Conservation (phyloP, 2,797 vertebrate genomes). For the Falco rusticolus region DNA sequence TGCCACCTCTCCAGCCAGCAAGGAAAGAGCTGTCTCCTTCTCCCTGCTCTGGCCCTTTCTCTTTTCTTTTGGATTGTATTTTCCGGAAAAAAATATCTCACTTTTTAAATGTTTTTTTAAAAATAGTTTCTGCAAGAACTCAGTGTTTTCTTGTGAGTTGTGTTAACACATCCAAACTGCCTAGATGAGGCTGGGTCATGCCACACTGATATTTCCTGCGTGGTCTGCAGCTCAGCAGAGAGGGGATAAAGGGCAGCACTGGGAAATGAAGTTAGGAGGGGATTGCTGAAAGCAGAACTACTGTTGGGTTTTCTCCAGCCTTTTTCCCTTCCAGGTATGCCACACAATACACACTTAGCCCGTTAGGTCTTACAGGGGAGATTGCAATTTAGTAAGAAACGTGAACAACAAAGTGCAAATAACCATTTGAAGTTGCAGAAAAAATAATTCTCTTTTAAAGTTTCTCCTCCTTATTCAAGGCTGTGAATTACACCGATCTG, state of each 20-base stretch:
- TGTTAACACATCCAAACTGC: neutral
- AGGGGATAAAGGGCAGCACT: neutral
- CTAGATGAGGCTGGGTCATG: neutral
- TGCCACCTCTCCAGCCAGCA: neutral
- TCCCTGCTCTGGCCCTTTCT: neutral
- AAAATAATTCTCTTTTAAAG: neutral
- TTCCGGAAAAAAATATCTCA: neutral
- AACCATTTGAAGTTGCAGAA: neutral
- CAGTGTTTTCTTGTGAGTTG: neutral
- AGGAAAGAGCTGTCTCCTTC: neutral
- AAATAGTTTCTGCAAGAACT: neutral
- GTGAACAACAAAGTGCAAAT: neutral
- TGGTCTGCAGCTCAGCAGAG: neutral
- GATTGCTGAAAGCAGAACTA: neutral
- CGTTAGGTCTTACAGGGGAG: neutral
- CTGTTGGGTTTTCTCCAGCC: neutral
- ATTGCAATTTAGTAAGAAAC: neutral
- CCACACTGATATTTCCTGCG: neutral
- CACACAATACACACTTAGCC: neutral
- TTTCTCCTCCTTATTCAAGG: neutral
- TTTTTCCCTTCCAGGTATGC: neutral
- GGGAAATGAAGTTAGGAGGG: neutral
- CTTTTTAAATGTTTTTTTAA: neutral
- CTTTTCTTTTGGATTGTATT: neutral
- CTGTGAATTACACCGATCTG: neutral